Conservation (phyloP, 2,888 invertebrate genomes). For the Glaucopsyche alexis region DNA sequence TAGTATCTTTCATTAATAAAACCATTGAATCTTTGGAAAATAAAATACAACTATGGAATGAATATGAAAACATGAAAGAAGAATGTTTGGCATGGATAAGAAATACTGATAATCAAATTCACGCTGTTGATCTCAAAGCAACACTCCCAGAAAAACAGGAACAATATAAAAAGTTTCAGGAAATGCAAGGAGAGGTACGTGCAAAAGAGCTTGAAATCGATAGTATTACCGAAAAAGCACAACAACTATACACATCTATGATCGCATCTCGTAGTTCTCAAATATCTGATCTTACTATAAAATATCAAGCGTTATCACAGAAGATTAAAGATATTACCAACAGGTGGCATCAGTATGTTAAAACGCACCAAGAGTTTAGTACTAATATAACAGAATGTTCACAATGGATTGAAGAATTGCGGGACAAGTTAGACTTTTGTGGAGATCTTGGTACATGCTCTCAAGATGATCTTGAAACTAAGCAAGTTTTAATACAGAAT, state of each 20-base stretch:
- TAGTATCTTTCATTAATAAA: slow-evolving; percentile 86
- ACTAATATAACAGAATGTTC: slow-evolving; percentile 88
- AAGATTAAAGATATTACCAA: slow-evolving; percentile 94
- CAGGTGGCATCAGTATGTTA: slow-evolving; percentile 95
- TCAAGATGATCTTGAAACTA: slow-evolving; percentile 91
- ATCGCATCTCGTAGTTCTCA: slow-evolving; percentile 88
- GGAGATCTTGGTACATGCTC: slow-evolving; percentile 89
- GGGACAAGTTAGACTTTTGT: slow-evolving; percentile 92
- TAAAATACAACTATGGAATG: slow-evolving; percentile 94
- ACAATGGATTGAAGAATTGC: slow-evolving; percentile 90
- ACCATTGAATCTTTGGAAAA: slow-evolving; percentile 89
- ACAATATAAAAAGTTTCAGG: slow-evolving; percentile 89
- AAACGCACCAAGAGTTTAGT: slow-evolving; percentile 92
- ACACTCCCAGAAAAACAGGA: slow-evolving; percentile 90
- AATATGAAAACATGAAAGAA: slow-evolving; percentile 93
- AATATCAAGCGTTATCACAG: slow-evolving; percentile 93
- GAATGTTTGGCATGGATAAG: slow-evolving; percentile 92
- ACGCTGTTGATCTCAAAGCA: slow-evolving; percentile 92
- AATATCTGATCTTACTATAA: slow-evolving; percentile 93
- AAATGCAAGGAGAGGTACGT: slow-evolving; percentile 91
- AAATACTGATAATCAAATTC: slow-evolving; percentile 91
- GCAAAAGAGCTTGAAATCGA: slow-evolving; percentile 96
- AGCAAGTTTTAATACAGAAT: slow-evolving; percentile 91
- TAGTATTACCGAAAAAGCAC: slow-evolving; percentile 93
- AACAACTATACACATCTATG: slow-evolving; percentile 88